Percentiles rank a stretch among this genome's conserved stretches.
Evolutionary conservation across 2,888 invertebrate genomes (phyloP).

Genomic region (Liodrosophila aerea): DNA sequence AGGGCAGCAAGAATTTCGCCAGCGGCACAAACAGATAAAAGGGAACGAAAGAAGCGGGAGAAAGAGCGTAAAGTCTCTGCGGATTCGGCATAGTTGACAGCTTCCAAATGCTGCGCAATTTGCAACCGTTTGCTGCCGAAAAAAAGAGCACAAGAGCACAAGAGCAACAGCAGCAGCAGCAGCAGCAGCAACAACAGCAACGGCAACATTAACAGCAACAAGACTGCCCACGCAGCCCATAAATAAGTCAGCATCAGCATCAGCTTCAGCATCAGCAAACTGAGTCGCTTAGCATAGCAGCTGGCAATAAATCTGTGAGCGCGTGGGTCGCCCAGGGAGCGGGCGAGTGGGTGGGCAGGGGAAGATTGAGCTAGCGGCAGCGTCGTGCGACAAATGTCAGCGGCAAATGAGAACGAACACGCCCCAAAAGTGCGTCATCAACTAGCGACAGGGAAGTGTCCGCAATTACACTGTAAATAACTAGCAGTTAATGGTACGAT

Average conservation of each 20-base stretch:
- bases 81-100: conserved; percentile 29
- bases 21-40: conserved; percentile 1
- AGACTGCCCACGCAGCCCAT: conserved; percentile 65
- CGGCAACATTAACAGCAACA: conserved; percentile 13
- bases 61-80: conserved; percentile 27
- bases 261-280: conserved; percentile 14
- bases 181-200: conserved; percentile 15
- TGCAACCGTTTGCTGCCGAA: conserved; percentile 78
- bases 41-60: conserved; percentile 5
- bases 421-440: conserved; percentile 51
- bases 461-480: neutral
- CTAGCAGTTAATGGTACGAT: too few species aligned
- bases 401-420: conserved; percentile 59
- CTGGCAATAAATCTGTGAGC: conserved; percentile 67
- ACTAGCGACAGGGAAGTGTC: conserved; percentile 1
- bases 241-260: conserved; percentile 52
- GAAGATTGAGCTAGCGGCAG: conserved; percentile 2
- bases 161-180: conserved; percentile 14
- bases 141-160: conserved; percentile 25
- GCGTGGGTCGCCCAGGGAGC: conserved; percentile 59
- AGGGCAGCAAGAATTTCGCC: conserved; percentile 23
- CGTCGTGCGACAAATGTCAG: conserved; percentile 69
- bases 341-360: neutral
- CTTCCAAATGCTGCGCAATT: conserved; percentile 59
- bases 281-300: conserved; percentile 50